Base-by-base conservation (phyloP, 2,888 invertebrate genomes). In the Tortrix viridana region DNA sequence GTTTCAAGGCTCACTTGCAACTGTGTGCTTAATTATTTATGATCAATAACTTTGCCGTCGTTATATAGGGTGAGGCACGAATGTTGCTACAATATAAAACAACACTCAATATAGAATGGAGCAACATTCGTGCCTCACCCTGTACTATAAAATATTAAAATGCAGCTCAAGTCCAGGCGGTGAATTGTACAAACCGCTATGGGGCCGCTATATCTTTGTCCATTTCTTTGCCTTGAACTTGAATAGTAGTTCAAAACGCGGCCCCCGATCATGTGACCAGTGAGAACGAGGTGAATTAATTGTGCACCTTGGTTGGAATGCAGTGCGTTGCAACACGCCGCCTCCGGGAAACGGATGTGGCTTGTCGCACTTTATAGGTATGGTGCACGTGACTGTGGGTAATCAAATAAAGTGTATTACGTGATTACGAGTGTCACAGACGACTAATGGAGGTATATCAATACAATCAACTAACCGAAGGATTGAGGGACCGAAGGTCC, bases 261-360 rank as follows among this genome's bases (percentile, higher is more conserved):
- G 23, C 20, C n/a, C 7, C 3, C 19, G 23, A 48, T 43, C 32
- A 43, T 19, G 44, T 19, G 55, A 55, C 20, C 26, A 46, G 61
- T 55, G 55, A 44, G 43, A 49, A 44, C 26, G 43, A 49, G 59
- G 26, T 48, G 50, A 46, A 46, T 22, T 22, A 23, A 18, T 32
- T 50, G 44, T 41, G 49, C 38, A 41, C 61, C 55, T 46, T 52
- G 26, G 47, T 49, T 69, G 71, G 74, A 71, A 74, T 75, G 75
- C 71, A 66, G 60, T 60, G 20, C 23, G 67, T 74, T 74, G 72
- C 71, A 67, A 74, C 67, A 66, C 64, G 69, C 75, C 69, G 77
- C 77, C 78, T 81, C 80, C 76, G 76, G 83, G 82, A 85, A 85
- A 82, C 84, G 85, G 87, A 87, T 84, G 77, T 78, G 72, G 74